Evolutionary conservation across 2,113 vertebrate genomes (phyloP).

Genomic region (Eulemur macaco): DNA sequence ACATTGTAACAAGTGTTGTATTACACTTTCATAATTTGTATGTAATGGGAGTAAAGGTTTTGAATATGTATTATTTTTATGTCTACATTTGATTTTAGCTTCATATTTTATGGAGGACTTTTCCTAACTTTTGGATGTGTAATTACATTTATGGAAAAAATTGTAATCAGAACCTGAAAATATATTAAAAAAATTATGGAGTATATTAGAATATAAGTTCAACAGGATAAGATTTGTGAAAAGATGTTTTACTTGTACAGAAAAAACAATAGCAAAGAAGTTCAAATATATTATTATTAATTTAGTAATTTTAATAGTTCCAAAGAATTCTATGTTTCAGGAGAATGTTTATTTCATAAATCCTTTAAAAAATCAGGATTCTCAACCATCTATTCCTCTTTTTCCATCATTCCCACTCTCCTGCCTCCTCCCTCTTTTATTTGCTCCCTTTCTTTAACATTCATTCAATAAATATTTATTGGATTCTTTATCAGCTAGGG

Average conservation of each 20-base stretch:
- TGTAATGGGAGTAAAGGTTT: background rate
- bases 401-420: background rate
- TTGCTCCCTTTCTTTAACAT: background rate
- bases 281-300: conserved; percentile 22
- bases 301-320: background rate
- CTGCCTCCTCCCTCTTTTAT: background rate
- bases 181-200: background rate
- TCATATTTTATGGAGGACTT: conserved; percentile 3
- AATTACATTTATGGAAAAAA: conserved; percentile 48
- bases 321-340: background rate
- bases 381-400: background rate
- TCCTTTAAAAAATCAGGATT: background rate
- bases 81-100: background rate
- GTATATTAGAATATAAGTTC: background rate
- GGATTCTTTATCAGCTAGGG: background rate
- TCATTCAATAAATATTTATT: background rate
- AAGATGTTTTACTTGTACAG: background rate
- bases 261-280: background rate
- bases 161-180: conserved; percentile 26
- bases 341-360: background rate
- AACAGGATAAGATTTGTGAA: background rate
- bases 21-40: background rate
- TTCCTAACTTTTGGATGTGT: background rate
- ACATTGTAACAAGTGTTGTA: background rate
- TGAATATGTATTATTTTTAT: background rate